phyloP scores from a whole-genome alignment of 2,113 vertebrate genomes.

The Leptodactylus fuscus region DNA sequence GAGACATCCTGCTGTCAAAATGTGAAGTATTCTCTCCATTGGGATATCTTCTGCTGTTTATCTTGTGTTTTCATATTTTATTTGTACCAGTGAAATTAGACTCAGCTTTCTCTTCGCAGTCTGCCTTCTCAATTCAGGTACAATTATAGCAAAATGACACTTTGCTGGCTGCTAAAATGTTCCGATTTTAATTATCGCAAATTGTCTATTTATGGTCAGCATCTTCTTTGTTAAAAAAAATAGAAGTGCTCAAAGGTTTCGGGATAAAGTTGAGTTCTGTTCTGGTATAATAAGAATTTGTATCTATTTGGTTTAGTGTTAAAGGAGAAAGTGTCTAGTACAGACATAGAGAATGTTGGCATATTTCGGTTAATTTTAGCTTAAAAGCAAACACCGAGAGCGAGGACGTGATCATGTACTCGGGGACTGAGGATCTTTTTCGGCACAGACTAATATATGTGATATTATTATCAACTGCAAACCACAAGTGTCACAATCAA shows the following conservation, averaged over 20 bases:
- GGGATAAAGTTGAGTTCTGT: not conserved
- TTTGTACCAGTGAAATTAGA: slow-evolving; percentile 13
- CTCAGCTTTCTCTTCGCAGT: slow-evolving; percentile 11
- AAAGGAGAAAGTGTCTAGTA: not conserved
- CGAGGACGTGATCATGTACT: too few species aligned
- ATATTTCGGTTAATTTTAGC: not conserved
- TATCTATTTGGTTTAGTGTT: not conserved
- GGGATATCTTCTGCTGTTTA: not conserved
- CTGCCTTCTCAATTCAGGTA: slow-evolving; percentile 38
- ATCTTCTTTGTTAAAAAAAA: slow-evolving; percentile 33
- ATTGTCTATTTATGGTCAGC: slow-evolving; percentile 53
- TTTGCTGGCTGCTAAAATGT: slow-evolving; percentile 51
- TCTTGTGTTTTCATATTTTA: slow-evolving; percentile 10
- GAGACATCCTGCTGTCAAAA: not conserved
- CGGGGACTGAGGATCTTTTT: not conserved
- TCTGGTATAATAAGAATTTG: not conserved
- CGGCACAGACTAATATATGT: not conserved
- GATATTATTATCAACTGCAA: not conserved
- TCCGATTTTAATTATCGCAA: slow-evolving; percentile 56
- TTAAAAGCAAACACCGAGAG: not conserved
- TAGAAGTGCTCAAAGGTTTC: not conserved
- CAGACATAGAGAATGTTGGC: not conserved
- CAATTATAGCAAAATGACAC: slow-evolving; percentile 54
- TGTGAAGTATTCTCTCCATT: not conserved
- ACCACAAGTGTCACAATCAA: not conserved